Percentiles rank a stretch among this genome's conserved stretches.
Evolutionary conservation across 2,797 vertebrate species (phyloP).

Genomic region (Simalia tracyae): DNA sequence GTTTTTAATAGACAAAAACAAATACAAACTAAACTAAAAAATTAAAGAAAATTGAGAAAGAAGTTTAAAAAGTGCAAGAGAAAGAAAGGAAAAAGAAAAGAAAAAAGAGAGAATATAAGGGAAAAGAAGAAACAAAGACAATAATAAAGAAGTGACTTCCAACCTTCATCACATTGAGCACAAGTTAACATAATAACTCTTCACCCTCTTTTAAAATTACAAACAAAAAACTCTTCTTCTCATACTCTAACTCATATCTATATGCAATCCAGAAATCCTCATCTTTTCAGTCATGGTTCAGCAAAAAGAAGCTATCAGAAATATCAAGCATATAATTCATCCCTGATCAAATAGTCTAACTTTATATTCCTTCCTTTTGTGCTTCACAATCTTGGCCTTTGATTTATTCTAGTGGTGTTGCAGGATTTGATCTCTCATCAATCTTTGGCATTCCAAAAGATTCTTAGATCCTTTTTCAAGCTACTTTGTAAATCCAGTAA

Average conservation of each 20-base stretch:
- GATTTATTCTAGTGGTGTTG: too few species aligned
- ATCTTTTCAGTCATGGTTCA: too few species aligned
- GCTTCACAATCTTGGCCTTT: too few species aligned
- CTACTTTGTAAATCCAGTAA: too few species aligned
- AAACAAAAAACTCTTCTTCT: neutral
- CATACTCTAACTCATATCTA: neutral
- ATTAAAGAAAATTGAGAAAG: neutral
- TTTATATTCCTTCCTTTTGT: too few species aligned
- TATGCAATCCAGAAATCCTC: too few species aligned
- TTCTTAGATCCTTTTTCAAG: too few species aligned
- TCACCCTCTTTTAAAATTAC: neutral
- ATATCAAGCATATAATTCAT: too few species aligned
- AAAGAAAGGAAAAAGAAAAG: neutral
- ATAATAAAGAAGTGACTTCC: neutral
- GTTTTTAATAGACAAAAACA: neutral
- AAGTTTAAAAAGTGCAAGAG: neutral
- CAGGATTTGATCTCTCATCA: too few species aligned
- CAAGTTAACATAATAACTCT: neutral
- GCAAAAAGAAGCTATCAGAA: too few species aligned
- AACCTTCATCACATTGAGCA: neutral
- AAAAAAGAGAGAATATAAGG: neutral
- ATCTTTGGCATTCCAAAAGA: too few species aligned
- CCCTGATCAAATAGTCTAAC: too few species aligned
- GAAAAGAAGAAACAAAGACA: neutral
- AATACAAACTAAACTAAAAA: neutral